Evolutionary conservation across 2,113 vertebrate genomes (phyloP), one percentile per base, ranked within the genome.

Genomic region (Mesitornis unicolor): DNA sequence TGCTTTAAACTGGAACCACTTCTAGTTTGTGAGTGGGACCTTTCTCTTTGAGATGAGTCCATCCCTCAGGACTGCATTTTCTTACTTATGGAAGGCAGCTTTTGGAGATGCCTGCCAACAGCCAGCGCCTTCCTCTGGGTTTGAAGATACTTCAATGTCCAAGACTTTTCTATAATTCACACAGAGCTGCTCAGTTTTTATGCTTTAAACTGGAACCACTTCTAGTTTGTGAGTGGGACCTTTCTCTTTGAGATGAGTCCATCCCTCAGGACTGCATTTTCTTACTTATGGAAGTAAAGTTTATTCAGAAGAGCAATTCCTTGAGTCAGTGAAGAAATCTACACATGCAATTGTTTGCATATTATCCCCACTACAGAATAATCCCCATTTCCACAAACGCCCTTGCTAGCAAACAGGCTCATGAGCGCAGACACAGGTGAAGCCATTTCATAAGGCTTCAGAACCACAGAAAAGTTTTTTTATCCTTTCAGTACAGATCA

Each of bases 301-400:
- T 59, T 48, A 14, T 51, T 42, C 45, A 33, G 43, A 36, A 45
- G 8, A 71, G 24, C 6, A 70, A 60, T 18, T 36, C 36, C 45
- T 31, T 24, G 26, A n/a, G 16, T 38, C 38, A 18, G 10, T 7
- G 20, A 38, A 16, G 24, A 13, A 1, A 22, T 45, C 38, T 3
- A 7, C 43, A 18, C 0, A 4, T 3, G 3, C 38, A 57, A 28
- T 21, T 7, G 6, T 28, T 51, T 31, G 11, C 26, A 14, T 6
- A 10, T 47, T 6, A 28, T 43, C 35, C 56, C 35, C 35, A 11
- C 43, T 20, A 16, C 5, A 48, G 64, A 70, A 31, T 2, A 21
- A 17, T 1, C 51, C 12, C 31, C 0, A 4, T 10, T 40, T 18
- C 71, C n/a, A 6, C 0, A 5, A 38, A 33, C 0, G 13, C 20